Percentiles rank a stretch among this genome's conserved stretches.
phyloP scores from a whole-genome alignment of 2,888 invertebrate genomes.

The Dione juno region DNA sequence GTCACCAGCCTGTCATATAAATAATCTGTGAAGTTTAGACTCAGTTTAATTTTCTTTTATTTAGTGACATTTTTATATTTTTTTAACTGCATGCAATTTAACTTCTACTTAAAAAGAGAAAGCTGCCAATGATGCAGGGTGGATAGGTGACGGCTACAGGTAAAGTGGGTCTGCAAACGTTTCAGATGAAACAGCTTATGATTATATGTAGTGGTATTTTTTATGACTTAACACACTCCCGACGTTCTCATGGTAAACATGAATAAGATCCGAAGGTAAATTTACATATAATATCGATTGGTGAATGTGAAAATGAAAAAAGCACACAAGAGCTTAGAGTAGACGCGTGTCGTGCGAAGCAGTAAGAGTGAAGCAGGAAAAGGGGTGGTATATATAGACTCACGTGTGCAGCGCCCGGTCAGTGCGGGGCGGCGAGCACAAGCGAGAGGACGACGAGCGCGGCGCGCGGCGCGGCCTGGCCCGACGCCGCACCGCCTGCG shows the following conservation, averaged over 20 bases:
- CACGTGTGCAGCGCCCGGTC: constrained; percentile 79
- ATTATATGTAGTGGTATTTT: neutral
- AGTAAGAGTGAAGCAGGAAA: constrained; percentile 46
- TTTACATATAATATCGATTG: neutral
- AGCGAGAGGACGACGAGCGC: constrained; percentile 72
- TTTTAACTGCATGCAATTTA: constrained; percentile 67
- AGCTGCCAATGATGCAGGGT: constrained; percentile 34
- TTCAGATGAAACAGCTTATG: neutral
- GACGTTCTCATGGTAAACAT: neutral
- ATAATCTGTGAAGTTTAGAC: constrained; percentile 30
- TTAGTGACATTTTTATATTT: constrained; percentile 43
- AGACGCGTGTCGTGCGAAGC: constrained; percentile 38
- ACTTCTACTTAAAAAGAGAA: constrained; percentile 34
- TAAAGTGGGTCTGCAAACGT: constrained; percentile 8
- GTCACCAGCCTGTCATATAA: constrained; percentile 24
- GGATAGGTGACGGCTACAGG: constrained; percentile 29
- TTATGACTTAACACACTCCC: neutral
- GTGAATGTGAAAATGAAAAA: constrained; percentile 22
- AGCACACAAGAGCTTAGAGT: constrained; percentile 31
- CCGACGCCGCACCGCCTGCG: constrained; percentile 77
- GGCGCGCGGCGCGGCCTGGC: constrained; percentile 67
- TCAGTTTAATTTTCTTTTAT: constrained; percentile 42
- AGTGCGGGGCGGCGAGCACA: constrained; percentile 76
- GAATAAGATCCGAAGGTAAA: neutral
- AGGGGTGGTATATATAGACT: constrained; percentile 59